Percentiles rank a stretch among this genome's conserved stretches.
These are phyloP conservation scores for Abramis brama DNA, from an alignment of 2,113 vertebrate species.

Conservation along the genomic window DNA sequence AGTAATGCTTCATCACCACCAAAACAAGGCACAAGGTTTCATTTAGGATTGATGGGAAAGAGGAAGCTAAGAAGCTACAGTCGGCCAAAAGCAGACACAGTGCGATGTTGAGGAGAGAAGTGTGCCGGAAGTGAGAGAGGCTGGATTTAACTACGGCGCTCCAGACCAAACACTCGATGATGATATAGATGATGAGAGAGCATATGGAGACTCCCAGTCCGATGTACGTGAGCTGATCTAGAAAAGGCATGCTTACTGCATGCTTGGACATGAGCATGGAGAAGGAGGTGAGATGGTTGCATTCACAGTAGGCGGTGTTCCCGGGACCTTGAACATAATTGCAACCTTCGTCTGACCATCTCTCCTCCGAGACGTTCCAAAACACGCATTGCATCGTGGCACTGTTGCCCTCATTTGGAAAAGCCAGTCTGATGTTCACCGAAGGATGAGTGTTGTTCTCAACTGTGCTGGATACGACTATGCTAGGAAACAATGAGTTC, in stretches of 20 bases:
- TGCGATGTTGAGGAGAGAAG: constrained; percentile 87
- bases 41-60: not conserved
- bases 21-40: constrained; percentile 70
- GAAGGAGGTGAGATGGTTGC: constrained; percentile 89
- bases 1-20: constrained; percentile 85
- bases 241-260: not conserved
- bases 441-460: not conserved
- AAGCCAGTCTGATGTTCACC: constrained; percentile 73
- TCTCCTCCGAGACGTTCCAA: constrained; percentile 69
- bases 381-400: constrained; percentile 75
- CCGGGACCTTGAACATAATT: fast-evolving
- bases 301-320: constrained; percentile 71
- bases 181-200: constrained; percentile 81
- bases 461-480: constrained; percentile 79
- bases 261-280: constrained; percentile 85
- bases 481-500: fast-evolving
- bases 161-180: constrained; percentile 89
- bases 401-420: constrained; percentile 44
- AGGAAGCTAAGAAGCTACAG: constrained; percentile 78
- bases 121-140: constrained; percentile 90
- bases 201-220: constrained; percentile 85
- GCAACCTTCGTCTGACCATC: constrained; percentile 68
- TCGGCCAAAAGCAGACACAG: constrained; percentile 82
- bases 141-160: constrained; percentile 86
- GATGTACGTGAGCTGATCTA: constrained; percentile 77